These are phyloP conservation scores for Hesperia comma DNA, from an alignment of 2,888 invertebrate genomes.

Conservation along the genomic window DNA sequence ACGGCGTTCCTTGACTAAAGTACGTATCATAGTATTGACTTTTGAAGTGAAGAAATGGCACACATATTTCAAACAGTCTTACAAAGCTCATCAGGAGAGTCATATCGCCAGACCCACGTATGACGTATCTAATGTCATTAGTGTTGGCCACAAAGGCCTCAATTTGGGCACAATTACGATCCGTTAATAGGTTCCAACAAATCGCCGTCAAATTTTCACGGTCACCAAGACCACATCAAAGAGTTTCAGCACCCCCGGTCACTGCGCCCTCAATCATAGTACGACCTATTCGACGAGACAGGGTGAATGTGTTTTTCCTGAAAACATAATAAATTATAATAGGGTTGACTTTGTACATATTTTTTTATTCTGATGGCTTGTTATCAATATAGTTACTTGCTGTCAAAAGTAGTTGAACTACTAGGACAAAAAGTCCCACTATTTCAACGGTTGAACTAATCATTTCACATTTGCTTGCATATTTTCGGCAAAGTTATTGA, in stretches of 20 bases:
- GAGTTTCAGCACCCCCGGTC: conserved; percentile 67
- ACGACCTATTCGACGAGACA: conserved; percentile 39
- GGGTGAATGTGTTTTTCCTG: conserved; percentile 42
- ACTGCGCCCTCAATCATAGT: conserved; percentile 53
- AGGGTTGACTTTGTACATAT: neutral
- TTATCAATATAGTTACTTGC: no score
- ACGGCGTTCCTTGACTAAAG: no score
- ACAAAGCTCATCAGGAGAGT: conserved; percentile 14
- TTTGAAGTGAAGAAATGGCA: no score
- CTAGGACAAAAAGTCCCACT: no score
- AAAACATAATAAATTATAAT: neutral
- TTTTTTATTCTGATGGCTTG: neutral
- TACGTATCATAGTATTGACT: no score
- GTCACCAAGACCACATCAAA: conserved; percentile 80
- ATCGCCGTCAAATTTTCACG: conserved; percentile 76
- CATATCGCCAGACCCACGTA: neutral
- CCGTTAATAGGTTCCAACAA: conserved; percentile 70
- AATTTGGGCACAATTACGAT: conserved; percentile 64
- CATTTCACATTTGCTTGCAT: no score
- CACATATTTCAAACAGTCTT: no score
- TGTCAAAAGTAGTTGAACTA: no score
- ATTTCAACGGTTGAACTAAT: no score
- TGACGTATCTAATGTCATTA: conserved; percentile 10
- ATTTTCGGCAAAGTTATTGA: no score
- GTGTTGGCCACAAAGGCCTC: conserved; percentile 49